Conservation (phyloP, 2,113 vertebrate species). For the Dromiciops gliroides region DNA sequence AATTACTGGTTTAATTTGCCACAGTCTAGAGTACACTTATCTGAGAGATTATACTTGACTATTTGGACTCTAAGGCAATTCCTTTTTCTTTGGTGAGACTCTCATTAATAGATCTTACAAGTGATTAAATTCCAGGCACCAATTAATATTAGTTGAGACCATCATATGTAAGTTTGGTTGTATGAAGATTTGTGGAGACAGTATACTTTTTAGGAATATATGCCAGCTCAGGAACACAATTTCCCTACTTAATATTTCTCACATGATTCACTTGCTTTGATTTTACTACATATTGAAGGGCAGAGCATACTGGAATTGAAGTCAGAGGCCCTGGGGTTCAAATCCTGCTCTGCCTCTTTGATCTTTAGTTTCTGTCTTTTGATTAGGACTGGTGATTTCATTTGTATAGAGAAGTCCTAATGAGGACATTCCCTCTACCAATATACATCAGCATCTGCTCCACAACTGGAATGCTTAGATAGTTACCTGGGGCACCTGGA, state of each 20-base stretch:
- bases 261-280: background rate
- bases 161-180: background rate
- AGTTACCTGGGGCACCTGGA: background rate
- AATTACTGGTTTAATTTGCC: constrained; percentile 4
- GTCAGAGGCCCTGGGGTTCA: background rate
- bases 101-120: background rate
- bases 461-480: background rate
- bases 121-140: background rate
- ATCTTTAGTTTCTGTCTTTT: background rate
- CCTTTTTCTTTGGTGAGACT: background rate
- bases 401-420: background rate
- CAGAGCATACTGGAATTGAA: background rate
- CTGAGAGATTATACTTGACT: background rate
- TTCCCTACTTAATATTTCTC: no score
- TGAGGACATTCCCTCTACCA: background rate
- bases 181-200: background rate
- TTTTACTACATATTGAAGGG: background rate
- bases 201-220: background rate
- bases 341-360: background rate
- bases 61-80: background rate
- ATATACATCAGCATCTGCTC: background rate
- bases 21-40: background rate
- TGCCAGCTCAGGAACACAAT: background rate
- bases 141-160: background rate
- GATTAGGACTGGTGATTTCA: background rate